These are phyloP conservation scores for Papilio xuthus DNA, from an alignment of 1,140 invertebrate genomes.

Conservation along the genomic window DNA sequence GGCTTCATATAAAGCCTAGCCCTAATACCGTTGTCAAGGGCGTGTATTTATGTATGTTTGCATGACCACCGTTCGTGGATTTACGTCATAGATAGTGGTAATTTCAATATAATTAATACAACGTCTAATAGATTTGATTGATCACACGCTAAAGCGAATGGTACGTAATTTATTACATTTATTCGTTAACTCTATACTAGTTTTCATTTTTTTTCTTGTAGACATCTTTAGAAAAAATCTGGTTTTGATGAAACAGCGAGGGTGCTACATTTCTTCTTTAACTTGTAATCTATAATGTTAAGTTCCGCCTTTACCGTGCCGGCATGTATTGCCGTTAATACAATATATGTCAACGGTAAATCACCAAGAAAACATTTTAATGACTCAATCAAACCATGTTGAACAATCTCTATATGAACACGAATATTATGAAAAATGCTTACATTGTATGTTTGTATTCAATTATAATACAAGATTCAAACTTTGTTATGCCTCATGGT, in stretches of 20 bases:
- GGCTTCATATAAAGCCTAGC: slow-evolving; percentile 32
- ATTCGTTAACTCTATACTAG: too few relatives aligned
- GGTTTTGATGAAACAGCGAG: too few relatives aligned
- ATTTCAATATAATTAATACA: neutral
- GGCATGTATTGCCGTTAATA: too few relatives aligned
- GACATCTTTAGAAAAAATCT: too few relatives aligned
- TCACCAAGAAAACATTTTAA: neutral
- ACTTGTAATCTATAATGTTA: too few relatives aligned
- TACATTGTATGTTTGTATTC: neutral
- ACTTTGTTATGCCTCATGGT: neutral
- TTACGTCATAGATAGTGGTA: neutral
- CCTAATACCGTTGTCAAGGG: neutral
- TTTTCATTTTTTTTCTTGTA: too few relatives aligned
- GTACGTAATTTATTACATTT: too few relatives aligned
- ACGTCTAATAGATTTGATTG: neutral
- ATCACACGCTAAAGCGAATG: too few relatives aligned
- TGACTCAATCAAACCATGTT: neutral
- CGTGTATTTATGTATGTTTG: neutral
- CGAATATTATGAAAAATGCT: neutral
- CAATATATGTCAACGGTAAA: neutral
- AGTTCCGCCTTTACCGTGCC: too few relatives aligned
- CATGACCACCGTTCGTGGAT: neutral
- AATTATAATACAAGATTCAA: neutral
- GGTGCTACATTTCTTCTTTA: too few relatives aligned
- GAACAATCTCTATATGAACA: neutral